Base-by-base conservation (phyloP, 2,888 invertebrate genomes). In the Oxycera nigricornis region DNA sequence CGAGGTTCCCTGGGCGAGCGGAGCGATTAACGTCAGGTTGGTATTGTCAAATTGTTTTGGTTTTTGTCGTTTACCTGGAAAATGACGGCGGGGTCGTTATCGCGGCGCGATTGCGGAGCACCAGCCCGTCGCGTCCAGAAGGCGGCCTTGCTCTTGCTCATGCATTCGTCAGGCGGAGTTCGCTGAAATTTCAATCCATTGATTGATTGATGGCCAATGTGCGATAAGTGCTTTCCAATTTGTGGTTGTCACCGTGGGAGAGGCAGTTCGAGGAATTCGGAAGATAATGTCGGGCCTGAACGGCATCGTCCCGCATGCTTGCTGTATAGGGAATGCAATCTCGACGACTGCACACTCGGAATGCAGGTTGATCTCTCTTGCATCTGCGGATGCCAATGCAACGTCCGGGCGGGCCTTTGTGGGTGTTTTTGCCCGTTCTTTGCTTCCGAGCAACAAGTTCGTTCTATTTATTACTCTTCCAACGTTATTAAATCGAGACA, bases 231-330 rank as follows among this genome's bases (percentile, higher is more conserved):
- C 65, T 65, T 65, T 65, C 65, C 65, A 65, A 65, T 65, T 24
- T 65, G 41, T 65, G 4, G 24, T 30, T 17, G 31, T 20, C 41
- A 41, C 24, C 1, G 65, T 39, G 39, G 65, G 65, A 65, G 65
- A 65, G 65, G 62, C 41, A 65, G 26, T 65, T 65, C 65, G 30
- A 20, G 17, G 65, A 65, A 65, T 65, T 65, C n/a, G 1, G 35
- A n/a, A 41, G 24, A 65, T 41, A 65, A 41, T 65, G 55, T 55
- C 24, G 55, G 2, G 39, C 41, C 24, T 35, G 61, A 26, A 65
- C n/a, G 30, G 9, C 30, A 41, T 41, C 11, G 39, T 41, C 65
- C 65, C 41, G 65, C 65, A 65, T 41, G 17, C 6, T 14, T 11
- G 55, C 55, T 6, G 22, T n/a, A 14, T 39, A n/a, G n/a, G n/a